Evolutionary conservation across 53 echinoderm and acorn worm genomes (phyloP), one percentile per base, ranked within the genome.

Genomic region (Actinopyga echinites): DNA sequence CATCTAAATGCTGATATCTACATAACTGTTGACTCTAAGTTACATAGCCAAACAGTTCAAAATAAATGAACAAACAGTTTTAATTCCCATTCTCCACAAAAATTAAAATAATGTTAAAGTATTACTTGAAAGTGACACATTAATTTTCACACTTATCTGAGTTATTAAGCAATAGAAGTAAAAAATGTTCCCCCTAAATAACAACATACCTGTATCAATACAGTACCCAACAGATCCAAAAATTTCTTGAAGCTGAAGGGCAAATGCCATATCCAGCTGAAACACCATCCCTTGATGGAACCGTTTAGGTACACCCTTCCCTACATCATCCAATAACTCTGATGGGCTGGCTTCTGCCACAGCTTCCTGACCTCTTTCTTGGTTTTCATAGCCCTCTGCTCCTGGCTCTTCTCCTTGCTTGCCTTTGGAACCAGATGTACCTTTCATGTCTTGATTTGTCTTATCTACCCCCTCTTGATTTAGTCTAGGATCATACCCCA

Each of bases 161-260:
- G 10, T 8, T 4, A 40, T 40, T 7, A 40, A 40, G 40, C 40
- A 3, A 40, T 2, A 10, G 8, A 7, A 40, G 10, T 10, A 4
- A 40, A 5, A 40, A 40, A 0, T 6, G 8, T 60, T 13, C 29
- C 61, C 61, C 23, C 28, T 60, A 23, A 28, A 23, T 28, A 6
- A 4, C 23, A 40, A 33, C 82, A 85, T 73, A 99, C 99, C 99
- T 73, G 94, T 84, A 32, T 83, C 69, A 8, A 92, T 84, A 79
- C 89, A 77, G 44, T 90, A 91, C 61, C 89, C 89, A 8, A 90
- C 92, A 40, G 90, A 82, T 21, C 99, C 99, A 89, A 99, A 99
- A 69, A 92, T 87, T 73, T 95, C 95, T 85, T 99, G 94, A 35
- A 99, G 92, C 56, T 99, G 94, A 8, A 94, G 91, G n/a, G 90